Evolutionary conservation across 2,113 vertebrate genomes (phyloP).

Genomic region (Scortum barcoo): DNA sequence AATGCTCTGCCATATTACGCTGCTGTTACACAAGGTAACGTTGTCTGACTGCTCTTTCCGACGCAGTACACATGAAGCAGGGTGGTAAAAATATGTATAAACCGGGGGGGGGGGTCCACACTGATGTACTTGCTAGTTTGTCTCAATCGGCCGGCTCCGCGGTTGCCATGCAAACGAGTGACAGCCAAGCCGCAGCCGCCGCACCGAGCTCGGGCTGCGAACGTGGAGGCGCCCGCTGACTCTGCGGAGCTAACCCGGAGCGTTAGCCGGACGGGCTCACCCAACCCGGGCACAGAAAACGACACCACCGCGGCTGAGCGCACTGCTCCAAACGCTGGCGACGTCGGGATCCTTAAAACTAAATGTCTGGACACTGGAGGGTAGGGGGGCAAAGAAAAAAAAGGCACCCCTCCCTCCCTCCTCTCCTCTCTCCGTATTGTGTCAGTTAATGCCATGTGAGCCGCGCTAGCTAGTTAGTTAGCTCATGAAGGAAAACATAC

Average conservation of each 20-base stretch:
- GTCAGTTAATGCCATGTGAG: not conserved
- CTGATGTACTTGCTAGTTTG: not conserved
- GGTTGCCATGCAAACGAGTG: constrained; percentile 68
- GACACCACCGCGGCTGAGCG: not conserved
- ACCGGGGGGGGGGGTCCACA: not conserved
- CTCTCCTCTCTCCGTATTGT: too few species aligned
- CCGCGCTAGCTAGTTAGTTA: constrained; percentile 54
- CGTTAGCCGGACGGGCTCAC: constrained; percentile 42
- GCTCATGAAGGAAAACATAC: constrained; percentile 30
- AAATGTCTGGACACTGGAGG: not conserved
- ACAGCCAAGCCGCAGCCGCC: constrained; percentile 51
- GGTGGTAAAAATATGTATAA: not conserved
- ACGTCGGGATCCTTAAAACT: not conserved
- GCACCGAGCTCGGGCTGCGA: constrained; percentile 51
- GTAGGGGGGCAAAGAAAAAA: too few species aligned
- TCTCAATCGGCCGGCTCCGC: constrained; percentile 22
- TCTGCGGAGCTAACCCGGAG: constrained; percentile 42
- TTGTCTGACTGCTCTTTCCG: not conserved
- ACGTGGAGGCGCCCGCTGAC: constrained; percentile 43
- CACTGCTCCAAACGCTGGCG: constrained; percentile 36
- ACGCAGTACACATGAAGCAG: not conserved
- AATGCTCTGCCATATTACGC: not conserved
- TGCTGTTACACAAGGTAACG: not conserved
- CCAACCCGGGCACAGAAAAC: constrained; percentile 5
- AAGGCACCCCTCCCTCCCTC: too few species aligned